Evolutionary conservation across 2,113 vertebrate genomes (phyloP), one percentile per base, ranked within the genome.

Genomic region (Solea senegalensis): DNA sequence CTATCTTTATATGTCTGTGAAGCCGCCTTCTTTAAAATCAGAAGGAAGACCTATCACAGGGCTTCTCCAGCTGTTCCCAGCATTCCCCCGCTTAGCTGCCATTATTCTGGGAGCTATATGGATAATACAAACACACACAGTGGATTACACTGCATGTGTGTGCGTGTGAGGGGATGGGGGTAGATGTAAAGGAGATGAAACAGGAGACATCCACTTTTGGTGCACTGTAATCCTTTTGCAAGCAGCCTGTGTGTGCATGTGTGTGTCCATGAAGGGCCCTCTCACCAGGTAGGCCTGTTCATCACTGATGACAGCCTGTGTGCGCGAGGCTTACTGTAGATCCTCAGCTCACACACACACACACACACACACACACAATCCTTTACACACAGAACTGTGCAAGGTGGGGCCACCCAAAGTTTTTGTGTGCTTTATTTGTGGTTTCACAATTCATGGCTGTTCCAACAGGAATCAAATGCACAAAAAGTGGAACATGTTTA

Each of bases 51-150:
- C 61, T 46, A 49, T 78, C 65, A 57, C 15, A 2, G 54, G 60
- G 65, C 69, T 72, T 90, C 83, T 88, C 83, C 85, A 87, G 88
- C 73, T 84, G 62, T 81, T 76, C 56, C 74, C 71, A 62, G 75
- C 72, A 69, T 79, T 81, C 77, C 73, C 21, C 34, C 5, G 34
- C 34, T 34, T 34, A 34, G 34, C 55, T 15, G 45, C 65, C 67
- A 54, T 88, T 67, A 85, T 81, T 74, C 78, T 49, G 50, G 48
- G 34, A 27, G 46, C 59, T 34, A 34, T 34, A 26, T 53, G 44
- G 45, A 68, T 72, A 72, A 72, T 74, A 67, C 64, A 78, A 86
- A 82, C 80, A 85, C 56, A 75, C 58, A 77, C 65, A 75, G 46
- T 59, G 82, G 69, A 74, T 84, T 76, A 69, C 41, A 72, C 9